A percentile compares a stretch with the other conserved stretches of the same genome.
Evolutionary conservation across 2,113 vertebrate species (phyloP).

Genomic region (Sapayoa aenigma): DNA sequence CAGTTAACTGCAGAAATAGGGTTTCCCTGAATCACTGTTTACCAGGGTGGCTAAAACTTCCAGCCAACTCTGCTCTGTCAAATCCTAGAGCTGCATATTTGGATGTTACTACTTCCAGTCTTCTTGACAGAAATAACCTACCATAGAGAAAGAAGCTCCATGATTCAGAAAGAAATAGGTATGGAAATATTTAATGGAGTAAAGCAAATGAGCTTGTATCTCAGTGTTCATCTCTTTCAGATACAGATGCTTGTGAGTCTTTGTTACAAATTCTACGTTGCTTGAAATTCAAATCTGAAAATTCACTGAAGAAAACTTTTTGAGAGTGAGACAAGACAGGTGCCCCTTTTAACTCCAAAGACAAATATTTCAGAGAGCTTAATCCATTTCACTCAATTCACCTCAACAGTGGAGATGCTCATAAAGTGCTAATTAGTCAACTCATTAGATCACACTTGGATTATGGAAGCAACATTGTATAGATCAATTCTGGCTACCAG

Average conservation of each 20-base stretch:
- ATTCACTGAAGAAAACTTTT: neutral
- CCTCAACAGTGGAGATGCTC: neutral
- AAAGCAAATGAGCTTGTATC: neutral
- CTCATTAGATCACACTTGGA: neutral
- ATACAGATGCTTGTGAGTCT: fast-evolving
- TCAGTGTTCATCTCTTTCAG: fast-evolving
- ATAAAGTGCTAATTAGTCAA: neutral
- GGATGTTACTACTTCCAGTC: neutral
- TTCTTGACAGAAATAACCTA: neutral
- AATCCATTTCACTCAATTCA: neutral
- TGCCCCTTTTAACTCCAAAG: fast-evolving
- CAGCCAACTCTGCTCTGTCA: neutral
- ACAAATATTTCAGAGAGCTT: neutral
- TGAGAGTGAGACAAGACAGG: neutral
- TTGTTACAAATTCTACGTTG: neutral
- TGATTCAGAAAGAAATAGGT: neutral
- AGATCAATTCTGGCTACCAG: neutral
- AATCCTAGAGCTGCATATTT: neutral
- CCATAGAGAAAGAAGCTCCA: neutral
- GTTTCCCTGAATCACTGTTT: neutral
- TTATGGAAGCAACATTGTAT: fast-evolving
- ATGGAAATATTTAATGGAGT: neutral
- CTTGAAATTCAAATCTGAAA: neutral
- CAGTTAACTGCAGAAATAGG: neutral
- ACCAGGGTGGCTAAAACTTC: neutral